phyloP scores from a whole-genome alignment of 2,888 invertebrate species.

The Drosophila pegasa region DNA sequence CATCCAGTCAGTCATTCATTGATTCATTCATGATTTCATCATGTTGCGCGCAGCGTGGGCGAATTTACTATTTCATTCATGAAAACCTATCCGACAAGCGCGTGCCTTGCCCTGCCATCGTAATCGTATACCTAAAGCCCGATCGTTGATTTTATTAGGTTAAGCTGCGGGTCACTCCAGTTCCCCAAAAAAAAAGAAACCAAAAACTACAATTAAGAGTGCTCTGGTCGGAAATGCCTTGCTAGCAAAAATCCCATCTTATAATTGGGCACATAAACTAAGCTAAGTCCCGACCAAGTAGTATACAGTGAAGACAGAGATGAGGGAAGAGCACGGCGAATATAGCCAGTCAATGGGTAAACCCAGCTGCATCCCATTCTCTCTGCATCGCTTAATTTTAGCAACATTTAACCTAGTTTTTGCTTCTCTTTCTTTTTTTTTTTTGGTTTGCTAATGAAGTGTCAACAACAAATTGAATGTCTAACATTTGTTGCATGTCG shows the following conservation, averaged over 20 bases:
- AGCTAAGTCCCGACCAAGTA: too few species aligned
- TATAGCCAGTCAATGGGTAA: background rate
- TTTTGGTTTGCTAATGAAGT: conserved; percentile 81
- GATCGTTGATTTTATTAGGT: conserved; percentile 69
- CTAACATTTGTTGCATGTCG: conserved; percentile 82
- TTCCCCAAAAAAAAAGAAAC: background rate
- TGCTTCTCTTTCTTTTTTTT: conserved; percentile 28
- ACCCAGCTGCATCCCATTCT: conserved; percentile 21
- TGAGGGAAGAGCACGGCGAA: background rate
- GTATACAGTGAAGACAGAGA: background rate
- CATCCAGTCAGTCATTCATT: conserved; percentile 46
- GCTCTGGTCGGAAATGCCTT: background rate
- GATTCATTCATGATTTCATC: conserved; percentile 78
- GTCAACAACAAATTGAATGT: conserved; percentile 84
- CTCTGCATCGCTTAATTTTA: conserved; percentile 71
- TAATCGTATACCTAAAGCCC: conserved; percentile 38
- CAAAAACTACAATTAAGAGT: background rate
- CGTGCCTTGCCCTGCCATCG: conserved; percentile 47
- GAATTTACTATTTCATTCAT: conserved; percentile 73
- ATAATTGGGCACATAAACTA: background rate
- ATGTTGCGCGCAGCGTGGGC: conserved; percentile 66
- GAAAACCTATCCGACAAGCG: conserved; percentile 49
- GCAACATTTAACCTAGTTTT: conserved; percentile 83
- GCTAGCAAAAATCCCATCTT: background rate
- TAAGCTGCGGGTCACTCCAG: conserved; percentile 48